These are phyloP conservation scores for Lateolabrax maculatus DNA, from an alignment of 2,797 vertebrate species.

Conservation along the genomic window DNA sequence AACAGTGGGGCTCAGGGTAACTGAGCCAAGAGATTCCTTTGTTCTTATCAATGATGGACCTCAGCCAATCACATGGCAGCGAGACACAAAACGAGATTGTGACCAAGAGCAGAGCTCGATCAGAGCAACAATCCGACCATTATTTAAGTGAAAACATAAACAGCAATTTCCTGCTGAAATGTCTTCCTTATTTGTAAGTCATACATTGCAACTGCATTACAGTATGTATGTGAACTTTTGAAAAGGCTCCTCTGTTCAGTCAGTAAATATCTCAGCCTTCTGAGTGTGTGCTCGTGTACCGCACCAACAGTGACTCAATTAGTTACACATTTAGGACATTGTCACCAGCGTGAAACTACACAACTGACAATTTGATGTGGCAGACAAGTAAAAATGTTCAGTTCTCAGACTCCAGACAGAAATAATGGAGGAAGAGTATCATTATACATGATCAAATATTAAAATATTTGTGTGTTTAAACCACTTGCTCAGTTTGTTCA, in stretches of 20 bases:
- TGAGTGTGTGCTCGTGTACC: no score
- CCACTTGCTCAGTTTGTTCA: neutral
- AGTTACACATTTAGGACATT: conserved; percentile 11
- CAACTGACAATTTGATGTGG: neutral
- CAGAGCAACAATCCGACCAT: conserved; percentile 27
- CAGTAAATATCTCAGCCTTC: neutral
- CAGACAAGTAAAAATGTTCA: neutral
- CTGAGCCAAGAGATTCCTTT: conserved; percentile 74
- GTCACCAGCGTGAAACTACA: conserved; percentile 3
- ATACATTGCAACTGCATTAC: neutral
- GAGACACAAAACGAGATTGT: conserved; percentile 54
- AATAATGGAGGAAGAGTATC: neutral
- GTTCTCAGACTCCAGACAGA: neutral
- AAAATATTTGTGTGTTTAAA: neutral
- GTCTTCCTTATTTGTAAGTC: neutral
- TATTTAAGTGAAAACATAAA: conserved; percentile 29
- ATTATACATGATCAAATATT: neutral
- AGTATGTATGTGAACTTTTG: conserved; percentile 7
- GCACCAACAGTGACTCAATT: neutral
- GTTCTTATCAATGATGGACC: conserved; percentile 63
- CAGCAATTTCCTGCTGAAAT: conserved; percentile 17
- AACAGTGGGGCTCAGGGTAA: conserved; percentile 62
- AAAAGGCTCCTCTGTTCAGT: neutral
- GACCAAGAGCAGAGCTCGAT: conserved; percentile 43
- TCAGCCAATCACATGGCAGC: conserved; percentile 63